A percentile compares a stretch with the other conserved stretches of the same genome.
Evolutionary conservation across 2,797 vertebrate genomes (phyloP).

Genomic region (Benthosema pterotum): DNA sequence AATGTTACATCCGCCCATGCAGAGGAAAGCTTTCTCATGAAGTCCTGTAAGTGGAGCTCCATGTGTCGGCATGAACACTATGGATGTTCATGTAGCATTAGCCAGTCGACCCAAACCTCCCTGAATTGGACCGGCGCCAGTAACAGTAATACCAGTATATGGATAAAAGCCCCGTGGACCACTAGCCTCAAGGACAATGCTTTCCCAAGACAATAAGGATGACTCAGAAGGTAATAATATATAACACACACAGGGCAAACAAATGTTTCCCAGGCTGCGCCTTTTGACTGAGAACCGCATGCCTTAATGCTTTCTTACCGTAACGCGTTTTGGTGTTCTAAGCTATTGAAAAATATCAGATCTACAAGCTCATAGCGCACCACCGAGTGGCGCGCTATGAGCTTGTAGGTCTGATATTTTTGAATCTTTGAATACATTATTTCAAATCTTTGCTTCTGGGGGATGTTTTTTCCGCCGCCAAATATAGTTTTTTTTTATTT

Average conservation of each 20-base stretch:
- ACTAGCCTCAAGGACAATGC: constrained; percentile 33
- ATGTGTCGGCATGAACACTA: constrained; percentile 45
- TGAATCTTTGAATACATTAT: too few species aligned
- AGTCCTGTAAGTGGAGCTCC: constrained; percentile 68
- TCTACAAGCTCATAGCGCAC: too few species aligned
- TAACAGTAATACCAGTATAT: constrained; percentile 40
- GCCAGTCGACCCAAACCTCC: constrained; percentile 47
- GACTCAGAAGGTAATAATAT: constrained; percentile 29
- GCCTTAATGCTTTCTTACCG: too few species aligned
- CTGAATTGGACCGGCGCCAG: constrained; percentile 53
- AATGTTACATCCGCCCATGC: too few species aligned
- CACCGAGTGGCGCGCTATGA: too few species aligned
- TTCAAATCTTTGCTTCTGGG: too few species aligned
- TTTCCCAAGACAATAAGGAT: not conserved
- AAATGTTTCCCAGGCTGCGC: not conserved
- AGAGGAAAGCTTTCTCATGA: constrained; percentile 62
- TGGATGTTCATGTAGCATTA: constrained; percentile 55
- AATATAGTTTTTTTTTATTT: too few species aligned
- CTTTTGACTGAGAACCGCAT: constrained; percentile 21
- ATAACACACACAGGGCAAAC: constrained; percentile 20
- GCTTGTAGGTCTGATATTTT: too few species aligned
- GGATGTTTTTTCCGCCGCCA: too few species aligned
- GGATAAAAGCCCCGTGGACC: constrained; percentile 11
- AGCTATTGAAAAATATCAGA: too few species aligned
- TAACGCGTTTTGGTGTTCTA: too few species aligned